Evolutionary conservation across 2,888 invertebrate genomes (phyloP).

Genomic region (Metallyticus violacea): DNA sequence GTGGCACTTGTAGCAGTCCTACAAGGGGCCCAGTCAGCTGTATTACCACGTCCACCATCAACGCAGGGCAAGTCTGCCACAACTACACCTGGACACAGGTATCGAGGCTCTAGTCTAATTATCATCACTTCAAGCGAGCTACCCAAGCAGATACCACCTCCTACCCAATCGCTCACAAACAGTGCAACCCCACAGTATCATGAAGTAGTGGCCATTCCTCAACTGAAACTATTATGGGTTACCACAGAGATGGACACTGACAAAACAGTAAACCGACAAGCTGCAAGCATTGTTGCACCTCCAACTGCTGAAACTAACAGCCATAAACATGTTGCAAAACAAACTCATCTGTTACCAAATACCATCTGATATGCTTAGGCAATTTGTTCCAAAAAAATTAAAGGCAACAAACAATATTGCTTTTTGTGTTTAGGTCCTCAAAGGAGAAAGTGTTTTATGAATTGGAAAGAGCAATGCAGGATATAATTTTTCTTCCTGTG

Average conservation of each 20-base stretch:
- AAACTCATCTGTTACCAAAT: conserved; percentile 40
- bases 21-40: conserved; percentile 15
- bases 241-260: conserved; percentile 8
- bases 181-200: conserved; percentile 33
- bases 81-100: background rate
- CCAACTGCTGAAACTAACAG: background rate
- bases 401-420: too few species aligned
- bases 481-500: too few species aligned
- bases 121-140: conserved; percentile 45
- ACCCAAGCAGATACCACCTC: conserved; percentile 49
- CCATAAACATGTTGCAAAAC: conserved; percentile 40
- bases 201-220: conserved; percentile 21
- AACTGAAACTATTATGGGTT: conserved; percentile 29
- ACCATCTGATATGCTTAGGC: conserved; percentile 20
- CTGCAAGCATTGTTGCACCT: background rate
- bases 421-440: too few species aligned
- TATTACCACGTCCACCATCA: conserved; percentile 29
- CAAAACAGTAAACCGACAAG: background rate
- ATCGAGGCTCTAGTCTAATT: conserved; percentile 31
- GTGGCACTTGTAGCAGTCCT: background rate
- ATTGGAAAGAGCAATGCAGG: too few species aligned
- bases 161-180: conserved; percentile 41
- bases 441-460: too few species aligned
- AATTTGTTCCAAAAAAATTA: too few species aligned
- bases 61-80: background rate